A percentile compares a stretch with the other conserved stretches of the same genome.
phyloP scores from a whole-genome alignment of 2,888 invertebrate species.

The Sesamia inferens region DNA sequence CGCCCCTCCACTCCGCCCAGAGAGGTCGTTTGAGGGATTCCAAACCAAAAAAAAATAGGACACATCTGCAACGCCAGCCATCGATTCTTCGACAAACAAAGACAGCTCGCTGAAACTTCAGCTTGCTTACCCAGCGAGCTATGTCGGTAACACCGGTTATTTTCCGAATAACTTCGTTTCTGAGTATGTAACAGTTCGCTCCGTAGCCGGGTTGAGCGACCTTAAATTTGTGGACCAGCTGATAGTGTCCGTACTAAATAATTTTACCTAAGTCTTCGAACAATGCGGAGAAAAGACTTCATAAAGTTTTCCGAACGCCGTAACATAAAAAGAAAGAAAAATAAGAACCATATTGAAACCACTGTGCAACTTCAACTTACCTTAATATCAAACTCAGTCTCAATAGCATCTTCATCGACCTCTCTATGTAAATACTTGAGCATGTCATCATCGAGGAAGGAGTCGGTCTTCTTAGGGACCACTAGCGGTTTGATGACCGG shows the following conservation, averaged over 20 bases:
- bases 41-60: neutral
- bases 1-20: too few relatives aligned
- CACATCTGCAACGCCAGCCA: neutral
- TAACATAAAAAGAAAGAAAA: neutral
- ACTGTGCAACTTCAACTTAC: conserved; percentile 75
- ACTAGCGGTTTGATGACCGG: conserved; percentile 74
- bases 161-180: too few relatives aligned
- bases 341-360: neutral
- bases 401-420: conserved; percentile 92
- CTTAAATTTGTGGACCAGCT: neutral
- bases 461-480: conserved; percentile 75
- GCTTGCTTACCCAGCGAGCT: neutral
- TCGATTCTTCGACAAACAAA: neutral
- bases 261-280: neutral
- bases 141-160: neutral
- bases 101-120: neutral
- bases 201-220: neutral
- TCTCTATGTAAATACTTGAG: conserved; percentile 92
- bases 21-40: too few relatives aligned
- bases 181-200: too few relatives aligned
- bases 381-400: conserved; percentile 92
- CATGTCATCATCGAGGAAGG: conserved; percentile 91
- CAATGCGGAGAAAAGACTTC: neutral
- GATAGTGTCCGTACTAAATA: neutral
- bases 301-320: neutral